These are phyloP conservation scores for Megaptera novaeangliae DNA, from an alignment of 2,113 vertebrate genomes.

Conservation along the genomic window DNA sequence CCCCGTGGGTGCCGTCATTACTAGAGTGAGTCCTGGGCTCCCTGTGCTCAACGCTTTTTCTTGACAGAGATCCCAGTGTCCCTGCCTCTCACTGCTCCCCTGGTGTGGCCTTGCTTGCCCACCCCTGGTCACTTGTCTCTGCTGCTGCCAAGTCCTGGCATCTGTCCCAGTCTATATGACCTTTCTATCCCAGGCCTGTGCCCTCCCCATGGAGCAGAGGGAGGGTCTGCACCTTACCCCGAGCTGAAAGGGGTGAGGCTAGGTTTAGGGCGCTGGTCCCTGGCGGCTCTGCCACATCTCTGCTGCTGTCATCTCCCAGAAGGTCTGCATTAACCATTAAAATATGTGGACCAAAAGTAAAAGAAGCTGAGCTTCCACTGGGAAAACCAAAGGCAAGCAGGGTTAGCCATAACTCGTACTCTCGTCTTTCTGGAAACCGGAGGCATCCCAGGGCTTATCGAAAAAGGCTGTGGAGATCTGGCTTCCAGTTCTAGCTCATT, in stretches of 20 bases:
- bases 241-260: background rate
- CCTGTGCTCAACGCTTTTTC: background rate
- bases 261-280: background rate
- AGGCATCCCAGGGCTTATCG: background rate
- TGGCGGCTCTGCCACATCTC: background rate
- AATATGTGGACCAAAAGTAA: background rate
- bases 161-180: background rate
- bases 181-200: background rate
- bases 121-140: background rate
- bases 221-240: background rate
- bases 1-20: fast-evolving
- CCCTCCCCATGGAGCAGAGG: background rate
- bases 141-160: background rate
- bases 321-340: background rate
- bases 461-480: background rate
- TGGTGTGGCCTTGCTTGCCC: background rate
- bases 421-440: background rate
- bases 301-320: background rate
- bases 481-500: background rate
- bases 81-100: background rate
- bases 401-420: background rate
- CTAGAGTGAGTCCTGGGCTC: background rate
- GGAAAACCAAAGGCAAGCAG: background rate
- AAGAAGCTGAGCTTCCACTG: background rate
- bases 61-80: background rate